Base-by-base conservation (phyloP, 2,888 invertebrate genomes). In the Epiblema foenella region DNA sequence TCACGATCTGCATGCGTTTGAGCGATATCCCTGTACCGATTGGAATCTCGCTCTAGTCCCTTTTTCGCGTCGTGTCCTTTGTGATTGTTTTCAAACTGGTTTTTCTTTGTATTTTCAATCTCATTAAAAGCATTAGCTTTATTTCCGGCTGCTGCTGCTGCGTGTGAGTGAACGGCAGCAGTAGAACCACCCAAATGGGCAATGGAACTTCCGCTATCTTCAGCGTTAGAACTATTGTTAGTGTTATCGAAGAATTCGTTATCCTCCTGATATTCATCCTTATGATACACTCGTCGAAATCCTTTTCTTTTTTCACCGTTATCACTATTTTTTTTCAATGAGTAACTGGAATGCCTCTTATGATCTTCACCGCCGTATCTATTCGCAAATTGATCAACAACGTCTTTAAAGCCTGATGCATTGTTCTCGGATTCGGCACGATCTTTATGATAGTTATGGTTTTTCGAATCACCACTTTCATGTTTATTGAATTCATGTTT, bases 191-290 rank as follows among this genome's bases (percentile, higher is more conserved):
- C 88, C 9, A 78, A 68, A 60, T 86, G 82, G 42, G 77, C 71
- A 39, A 83, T 81, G 5, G 83, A 81, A 73, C 75, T 78, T 9
- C 83, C 88, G 3, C 78, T 85, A 73, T 90, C 89, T 74, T 86
- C 81, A 15, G 79, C 79, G 58, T 82, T 79, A 57, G 78, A 77
- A 59, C 75, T 87, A 49, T 83, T 88, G 63, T 86, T 85, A 18
- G 80, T 86, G 75, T 91, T 89, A 74, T 91, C 90, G 73, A 81
- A 90, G 74, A 90, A 91, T 70, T 92, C 89, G 49, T 91, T 88
- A 67, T 91, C 89, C 77, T 90, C 90, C 73, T 87, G 84, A 79
- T 89, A 92, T 76, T 93, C 91, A 69, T 92, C 90, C 74, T 91
- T 92, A 74, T 89, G 89, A 75, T 91, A 91, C 24, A 91, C 87